A percentile compares a stretch with the other conserved stretches of the same genome.
phyloP scores from a whole-genome alignment of 2,113 vertebrate genomes.

The Nematolebias whitei region DNA sequence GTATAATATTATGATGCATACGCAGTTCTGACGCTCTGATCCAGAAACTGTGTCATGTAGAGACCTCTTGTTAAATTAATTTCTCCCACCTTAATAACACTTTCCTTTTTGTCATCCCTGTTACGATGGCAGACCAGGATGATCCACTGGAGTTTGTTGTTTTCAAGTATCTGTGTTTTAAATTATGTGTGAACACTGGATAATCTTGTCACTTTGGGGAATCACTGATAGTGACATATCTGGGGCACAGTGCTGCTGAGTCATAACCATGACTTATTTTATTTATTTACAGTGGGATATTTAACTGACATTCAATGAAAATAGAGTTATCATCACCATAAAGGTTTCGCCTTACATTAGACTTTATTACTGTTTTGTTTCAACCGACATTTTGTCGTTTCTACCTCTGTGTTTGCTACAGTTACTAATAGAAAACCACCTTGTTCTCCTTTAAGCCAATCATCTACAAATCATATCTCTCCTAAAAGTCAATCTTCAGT shows the following conservation, averaged over 20 bases:
- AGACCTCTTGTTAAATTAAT: slow-evolving; percentile 5
- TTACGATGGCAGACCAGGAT: background rate
- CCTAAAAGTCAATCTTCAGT: too few relatives aligned
- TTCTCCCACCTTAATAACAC: background rate
- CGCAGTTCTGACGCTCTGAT: slow-evolving; percentile 25
- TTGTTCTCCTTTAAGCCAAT: too few relatives aligned
- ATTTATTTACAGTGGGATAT: background rate
- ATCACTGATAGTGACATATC: slow-evolving; percentile 22
- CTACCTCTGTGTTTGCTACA: too few relatives aligned
- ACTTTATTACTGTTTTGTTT: background rate
- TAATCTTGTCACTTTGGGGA: slow-evolving; percentile 13
- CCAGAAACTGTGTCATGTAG: slow-evolving; percentile 25
- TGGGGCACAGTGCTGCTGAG: slow-evolving; percentile 4
- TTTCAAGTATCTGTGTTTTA: slow-evolving; percentile 5
- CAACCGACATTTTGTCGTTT: too few relatives aligned
- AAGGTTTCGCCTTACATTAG: background rate
- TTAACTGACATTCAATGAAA: background rate
- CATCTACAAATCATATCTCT: too few relatives aligned
- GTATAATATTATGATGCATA: background rate
- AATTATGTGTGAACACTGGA: slow-evolving; percentile 16
- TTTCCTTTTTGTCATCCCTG: background rate
- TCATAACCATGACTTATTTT: background rate
- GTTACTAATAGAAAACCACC: too few relatives aligned
- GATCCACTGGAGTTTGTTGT: slow-evolving; percentile 3
- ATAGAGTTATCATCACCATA: background rate